phyloP scores from a whole-genome alignment of 2,113 vertebrate genomes.

The Gallinago paraguaiae region DNA sequence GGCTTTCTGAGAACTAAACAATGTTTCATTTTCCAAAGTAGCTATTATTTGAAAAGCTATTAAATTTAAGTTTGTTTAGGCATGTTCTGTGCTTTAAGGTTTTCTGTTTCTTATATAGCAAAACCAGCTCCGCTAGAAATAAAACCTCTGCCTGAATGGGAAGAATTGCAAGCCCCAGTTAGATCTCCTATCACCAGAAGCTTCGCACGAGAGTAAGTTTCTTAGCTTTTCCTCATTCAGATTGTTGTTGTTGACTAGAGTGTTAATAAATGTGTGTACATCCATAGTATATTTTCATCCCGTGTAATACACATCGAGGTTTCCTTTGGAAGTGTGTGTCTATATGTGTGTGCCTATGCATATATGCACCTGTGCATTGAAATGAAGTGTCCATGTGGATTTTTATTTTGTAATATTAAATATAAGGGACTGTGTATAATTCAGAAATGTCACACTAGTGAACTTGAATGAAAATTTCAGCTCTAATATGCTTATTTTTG shows the following conservation, averaged over 20 bases:
- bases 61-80: neutral
- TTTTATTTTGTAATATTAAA: neutral
- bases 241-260: neutral
- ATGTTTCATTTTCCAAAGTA: neutral
- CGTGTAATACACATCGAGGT: neutral
- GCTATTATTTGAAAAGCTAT: neutral
- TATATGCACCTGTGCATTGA: neutral
- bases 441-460: neutral
- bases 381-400: neutral
- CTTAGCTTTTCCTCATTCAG: neutral
- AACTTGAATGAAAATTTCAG: neutral
- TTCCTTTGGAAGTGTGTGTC: neutral
- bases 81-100: constrained; percentile 1
- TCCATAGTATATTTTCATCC: neutral
- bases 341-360: neutral
- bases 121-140: constrained; percentile 96
- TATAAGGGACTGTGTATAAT: neutral
- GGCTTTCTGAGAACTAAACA: neutral
- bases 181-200: constrained; percentile 97
- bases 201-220: constrained; percentile 96
- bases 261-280: neutral
- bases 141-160: constrained; percentile 92
- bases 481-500: constrained; percentile 16
- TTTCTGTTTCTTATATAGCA: constrained; percentile 74
- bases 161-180: constrained; percentile 92